Evolutionary conservation across 2,797 vertebrate species (phyloP).

Genomic region (Mormyrops boulengeri): DNA sequence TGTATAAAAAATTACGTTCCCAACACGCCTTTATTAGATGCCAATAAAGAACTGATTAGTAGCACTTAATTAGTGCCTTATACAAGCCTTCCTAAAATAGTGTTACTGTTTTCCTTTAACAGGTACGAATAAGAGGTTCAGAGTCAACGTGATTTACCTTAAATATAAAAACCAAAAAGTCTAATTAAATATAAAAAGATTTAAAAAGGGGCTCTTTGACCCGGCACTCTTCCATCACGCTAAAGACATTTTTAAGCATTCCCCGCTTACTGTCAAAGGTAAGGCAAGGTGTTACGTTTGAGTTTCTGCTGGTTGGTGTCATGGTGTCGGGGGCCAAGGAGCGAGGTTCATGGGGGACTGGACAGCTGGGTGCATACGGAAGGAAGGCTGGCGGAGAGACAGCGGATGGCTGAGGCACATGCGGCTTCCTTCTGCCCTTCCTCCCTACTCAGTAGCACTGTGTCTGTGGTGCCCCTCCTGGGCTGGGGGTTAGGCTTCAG

Average conservation of each 20-base stretch:
- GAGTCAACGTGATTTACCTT: slow-evolving; percentile 19
- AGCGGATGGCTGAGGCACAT: slow-evolving; percentile 61
- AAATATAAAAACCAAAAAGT: slow-evolving; percentile 29
- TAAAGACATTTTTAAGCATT: slow-evolving; percentile 8
- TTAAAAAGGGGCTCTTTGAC: slow-evolving; percentile 20
- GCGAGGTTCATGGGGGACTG: neutral
- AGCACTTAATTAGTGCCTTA: slow-evolving; percentile 16
- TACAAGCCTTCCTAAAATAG: neutral
- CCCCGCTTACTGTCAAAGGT: neutral
- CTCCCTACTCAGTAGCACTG: slow-evolving; percentile 25
- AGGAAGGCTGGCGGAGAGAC: slow-evolving; percentile 36
- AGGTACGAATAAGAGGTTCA: slow-evolving; percentile 24
- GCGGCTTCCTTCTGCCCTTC: slow-evolving; percentile 38
- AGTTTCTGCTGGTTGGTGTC: slow-evolving; percentile 21
- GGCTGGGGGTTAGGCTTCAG: slow-evolving; percentile 49
- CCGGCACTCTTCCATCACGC: neutral
- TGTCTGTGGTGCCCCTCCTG: slow-evolving; percentile 21
- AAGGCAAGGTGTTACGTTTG: slow-evolving; percentile 1
- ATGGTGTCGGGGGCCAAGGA: slow-evolving; percentile 29
- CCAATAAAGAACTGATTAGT: neutral
- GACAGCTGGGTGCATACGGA: slow-evolving; percentile 26
- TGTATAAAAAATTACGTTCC: neutral
- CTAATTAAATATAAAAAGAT: slow-evolving; percentile 24
- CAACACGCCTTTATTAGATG: neutral
- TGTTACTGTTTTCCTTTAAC: slow-evolving; percentile 30